Evolutionary conservation across 2,888 invertebrate genomes (phyloP).

Genomic region (Pseudococcus longispinus): DNA sequence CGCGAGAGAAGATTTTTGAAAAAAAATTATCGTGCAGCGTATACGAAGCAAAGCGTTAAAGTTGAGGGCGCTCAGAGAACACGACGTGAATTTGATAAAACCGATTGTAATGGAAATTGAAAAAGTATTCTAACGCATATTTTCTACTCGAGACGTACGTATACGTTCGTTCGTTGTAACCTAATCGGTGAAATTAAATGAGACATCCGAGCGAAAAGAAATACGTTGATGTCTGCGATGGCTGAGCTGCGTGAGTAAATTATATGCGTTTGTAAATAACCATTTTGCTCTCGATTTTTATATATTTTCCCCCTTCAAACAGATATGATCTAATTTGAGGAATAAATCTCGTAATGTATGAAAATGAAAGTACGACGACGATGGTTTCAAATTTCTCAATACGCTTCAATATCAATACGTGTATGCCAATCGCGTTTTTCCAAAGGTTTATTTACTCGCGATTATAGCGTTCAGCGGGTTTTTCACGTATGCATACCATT

Average conservation of each 20-base stretch:
- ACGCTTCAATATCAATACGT: background rate
- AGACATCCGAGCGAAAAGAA: background rate
- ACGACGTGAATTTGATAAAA: background rate
- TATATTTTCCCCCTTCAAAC: background rate
- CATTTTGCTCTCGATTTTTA: background rate
- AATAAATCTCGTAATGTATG: background rate
- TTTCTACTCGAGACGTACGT: background rate
- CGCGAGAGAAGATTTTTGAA: background rate
- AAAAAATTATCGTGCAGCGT: background rate
- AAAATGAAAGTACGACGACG: background rate
- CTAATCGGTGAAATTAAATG: slow-evolving; percentile 1
- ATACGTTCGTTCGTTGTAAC: background rate
- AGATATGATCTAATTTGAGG: background rate
- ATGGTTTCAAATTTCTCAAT: slow-evolving; percentile 3
- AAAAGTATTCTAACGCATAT: background rate
- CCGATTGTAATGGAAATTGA: background rate
- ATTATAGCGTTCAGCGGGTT: background rate
- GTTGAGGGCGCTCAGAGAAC: background rate
- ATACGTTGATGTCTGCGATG: background rate
- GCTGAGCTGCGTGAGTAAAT: background rate
- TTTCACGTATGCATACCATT: background rate
- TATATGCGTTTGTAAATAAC: background rate
- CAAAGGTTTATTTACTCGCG: background rate
- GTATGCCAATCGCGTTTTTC: background rate
- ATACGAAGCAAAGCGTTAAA: background rate